Conservation (phyloP, 2,888 invertebrate species). For the Poecilus cupreus region DNA sequence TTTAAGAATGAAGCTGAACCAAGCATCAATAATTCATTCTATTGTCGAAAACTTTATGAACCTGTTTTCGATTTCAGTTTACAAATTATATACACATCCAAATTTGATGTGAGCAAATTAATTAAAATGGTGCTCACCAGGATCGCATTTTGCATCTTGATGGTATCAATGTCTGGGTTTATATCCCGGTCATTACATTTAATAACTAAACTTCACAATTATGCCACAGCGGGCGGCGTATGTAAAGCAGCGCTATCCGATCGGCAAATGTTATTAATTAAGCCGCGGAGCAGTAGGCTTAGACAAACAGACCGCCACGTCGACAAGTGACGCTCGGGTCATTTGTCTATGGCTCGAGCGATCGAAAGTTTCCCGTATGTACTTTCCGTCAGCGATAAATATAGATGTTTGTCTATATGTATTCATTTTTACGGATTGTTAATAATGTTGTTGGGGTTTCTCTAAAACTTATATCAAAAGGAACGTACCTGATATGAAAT, state of each 20-base stretch:
- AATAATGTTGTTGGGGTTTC: too few relatives aligned
- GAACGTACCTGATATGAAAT: too few relatives aligned
- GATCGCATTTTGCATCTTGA: too few relatives aligned
- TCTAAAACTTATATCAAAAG: too few relatives aligned
- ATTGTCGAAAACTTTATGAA: too few relatives aligned
- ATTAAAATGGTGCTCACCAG: too few relatives aligned
- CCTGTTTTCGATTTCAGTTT: too few relatives aligned
- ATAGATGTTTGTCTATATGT: not conserved
- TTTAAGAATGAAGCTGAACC: too few relatives aligned
- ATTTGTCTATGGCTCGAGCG: constrained; percentile 18
- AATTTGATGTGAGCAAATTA: too few relatives aligned
- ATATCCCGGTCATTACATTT: constrained; percentile 43
- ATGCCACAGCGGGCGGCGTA: constrained; percentile 27
- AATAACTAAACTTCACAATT: constrained; percentile 44
- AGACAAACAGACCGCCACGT: constrained; percentile 28
- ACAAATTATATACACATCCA: too few relatives aligned
- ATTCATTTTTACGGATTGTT: not conserved
- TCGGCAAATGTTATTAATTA: constrained; percentile 52
- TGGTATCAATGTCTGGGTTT: not conserved
- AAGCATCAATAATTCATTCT: too few relatives aligned
- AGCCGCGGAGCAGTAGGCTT: not conserved
- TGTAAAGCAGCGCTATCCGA: constrained; percentile 25
- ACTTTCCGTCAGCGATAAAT: not conserved
- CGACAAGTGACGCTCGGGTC: constrained; percentile 1
- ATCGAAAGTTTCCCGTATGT: not conserved